Conservation (phyloP, 1,140 invertebrate genomes). For the Drosophila kurseongensis region DNA sequence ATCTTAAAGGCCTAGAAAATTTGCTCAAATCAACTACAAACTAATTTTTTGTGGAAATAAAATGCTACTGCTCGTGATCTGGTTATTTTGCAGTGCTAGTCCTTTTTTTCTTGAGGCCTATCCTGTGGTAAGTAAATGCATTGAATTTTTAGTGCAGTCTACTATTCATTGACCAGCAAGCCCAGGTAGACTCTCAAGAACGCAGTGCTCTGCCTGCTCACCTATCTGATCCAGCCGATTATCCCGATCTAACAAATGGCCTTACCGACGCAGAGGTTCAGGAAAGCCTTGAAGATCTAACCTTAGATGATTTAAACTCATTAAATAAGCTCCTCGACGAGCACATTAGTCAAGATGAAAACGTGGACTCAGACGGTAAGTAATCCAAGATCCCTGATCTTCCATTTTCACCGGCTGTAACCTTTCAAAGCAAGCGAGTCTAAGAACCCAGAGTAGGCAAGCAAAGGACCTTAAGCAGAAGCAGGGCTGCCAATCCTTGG, state of each 20-base stretch:
- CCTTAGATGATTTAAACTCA: conserved; percentile 49
- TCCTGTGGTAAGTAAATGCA: conserved; percentile 40
- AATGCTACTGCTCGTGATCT: conserved; percentile 42
- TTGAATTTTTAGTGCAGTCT: background rate
- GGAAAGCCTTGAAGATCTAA: conserved; percentile 39
- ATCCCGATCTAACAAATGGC: conserved; percentile 61
- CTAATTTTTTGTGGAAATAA: conserved; percentile 18
- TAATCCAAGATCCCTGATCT: background rate
- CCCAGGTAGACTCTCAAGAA: background rate
- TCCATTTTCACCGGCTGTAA: conserved; percentile 7
- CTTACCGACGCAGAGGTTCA: conserved; percentile 57
- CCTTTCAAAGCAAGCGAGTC: conserved; percentile 55
- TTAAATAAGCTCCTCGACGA: conserved; percentile 55
- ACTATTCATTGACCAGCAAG: background rate
- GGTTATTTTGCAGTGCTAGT: conserved; percentile 20
- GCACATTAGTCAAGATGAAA: conserved; percentile 27
- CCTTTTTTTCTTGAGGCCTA: conserved; percentile 13
- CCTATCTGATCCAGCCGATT: conserved; percentile 22
- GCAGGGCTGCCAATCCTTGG: conserved; percentile 13
- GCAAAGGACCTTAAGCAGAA: conserved; percentile 1
- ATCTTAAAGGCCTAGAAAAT: background rate
- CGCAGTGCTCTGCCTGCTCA: no score
- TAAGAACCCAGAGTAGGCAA: conserved; percentile 22
- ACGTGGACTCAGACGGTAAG: conserved; percentile 6
- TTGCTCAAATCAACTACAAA: background rate